Evolutionary conservation across 2,888 invertebrate genomes (phyloP), one percentile per base, ranked within the genome.

Genomic region (Pecten maximus): DNA sequence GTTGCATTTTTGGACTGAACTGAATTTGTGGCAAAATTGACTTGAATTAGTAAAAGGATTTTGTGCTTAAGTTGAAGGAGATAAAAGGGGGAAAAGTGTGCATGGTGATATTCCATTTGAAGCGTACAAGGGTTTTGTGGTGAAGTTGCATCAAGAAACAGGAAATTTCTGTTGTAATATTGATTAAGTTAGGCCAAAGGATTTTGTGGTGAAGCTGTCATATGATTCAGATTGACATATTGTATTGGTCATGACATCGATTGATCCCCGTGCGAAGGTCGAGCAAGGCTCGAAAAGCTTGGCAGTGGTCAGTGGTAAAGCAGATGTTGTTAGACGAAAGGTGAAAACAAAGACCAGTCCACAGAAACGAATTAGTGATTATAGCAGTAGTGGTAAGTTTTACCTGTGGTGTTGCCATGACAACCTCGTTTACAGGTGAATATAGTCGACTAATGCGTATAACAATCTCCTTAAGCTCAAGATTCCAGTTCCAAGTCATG

Each of bases 361-460:
- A 6, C 74, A 74, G 74, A 74, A 74, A 74, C 74, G 35, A 74
- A 74, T 74, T 15, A 74, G 74, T 74, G 74, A 74, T 35, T 28
- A 74, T 28, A 74, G 74, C 35, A 74, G 74, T 28, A 74, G 74
- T 35, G 74, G 74, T 74, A 74, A 74, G 74, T 74, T 10, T 74
- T 10, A 74, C 74, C 74, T 74, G 74, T 35, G 6, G 54, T 19
- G 54, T 54, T n/a, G 74, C 35, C 74, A 35, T 74, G 74, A 35
- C 35, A 28, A 74, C 35, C 35, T 74, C 28, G 16, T 74, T 74
- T 12, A 74, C 74, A 0, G 23, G 4, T 35, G 35, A 2, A 23
- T 74, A 6, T 35, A 12, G 35, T 74, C 23, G 23, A 74, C 15
- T 35, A 44, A 10, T 44, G 44, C 12, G 44, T 44, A 44, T 44